Base-by-base conservation (phyloP, 2,797 vertebrate species). In the Pseudopleuronectes americanus region DNA sequence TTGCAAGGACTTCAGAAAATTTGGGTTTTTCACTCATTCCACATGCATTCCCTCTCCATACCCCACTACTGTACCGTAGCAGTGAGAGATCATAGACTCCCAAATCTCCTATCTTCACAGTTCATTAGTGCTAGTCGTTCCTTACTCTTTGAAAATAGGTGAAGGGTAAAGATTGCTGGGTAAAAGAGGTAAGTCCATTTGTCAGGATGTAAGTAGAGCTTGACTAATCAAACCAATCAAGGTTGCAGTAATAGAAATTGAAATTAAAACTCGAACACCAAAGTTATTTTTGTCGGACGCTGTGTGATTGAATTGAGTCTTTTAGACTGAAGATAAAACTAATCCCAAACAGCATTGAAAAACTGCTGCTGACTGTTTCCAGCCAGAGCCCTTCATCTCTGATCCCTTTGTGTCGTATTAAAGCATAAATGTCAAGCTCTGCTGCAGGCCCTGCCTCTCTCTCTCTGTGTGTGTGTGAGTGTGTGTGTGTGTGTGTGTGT, bases 1-100 rank as follows among this genome's bases (percentile, higher is more conserved):
- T 85, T 80, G 28, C 51, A 84, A 80, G 68, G 61, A 66, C 72
- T 70, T 81, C 3, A 65, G 48, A 70, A 56, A 77, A 74, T 56
- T 31, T 0, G 41, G 63, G 19, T 31, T 4, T 78, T 81, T 68
- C 64, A 74, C 65, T 71, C 74, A 76, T 87, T 85, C 56, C 57
- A 78, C 71, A 73, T 74, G 38, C 22, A 60, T 57, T 58, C 43
- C 56, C 47, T 57, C 66, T 64, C 60, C 66, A 68, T 57, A 26
- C 43, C 33, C 22, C 59, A 23, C 41, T 22, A 48, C 51, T 0
- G 0, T 22, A n/a, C 3, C 12, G 8, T 68, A 77, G 45, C 62
- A 41, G 28, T 23, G 51, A 68, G 47, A 65, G 43, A 19, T 68
- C 33, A 36, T 31, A 74, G 43, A 60, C 36, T 52, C 53, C 56